phyloP scores from a whole-genome alignment of 2,113 vertebrate species.

The Sus scrofa region T2T-Sscrofa CM000827.6:101120501-101121000 shows the following conservation, averaged over 20 bases:
- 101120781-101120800: background rate
- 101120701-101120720: background rate
- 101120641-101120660: background rate
- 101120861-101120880: background rate
- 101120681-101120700: background rate
- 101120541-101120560: background rate
- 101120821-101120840: background rate
- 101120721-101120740: background rate
- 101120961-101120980: slow-evolving; percentile 53
- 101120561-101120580: background rate
- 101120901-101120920: background rate
- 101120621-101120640: background rate
- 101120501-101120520: background rate
- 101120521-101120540: background rate
- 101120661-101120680: background rate
- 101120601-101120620: background rate
- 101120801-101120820: background rate
- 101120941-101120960: slow-evolving; percentile 43
- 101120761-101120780: background rate
- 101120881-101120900: background rate
- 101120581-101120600: background rate
- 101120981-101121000: slow-evolving; percentile 59
- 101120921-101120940: background rate
- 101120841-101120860: background rate
- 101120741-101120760: background rate